Percentiles rank a stretch among this genome's conserved stretches.
Conservation (phyloP, 1,140 invertebrate species). For the Aphelinus certus region DNA sequence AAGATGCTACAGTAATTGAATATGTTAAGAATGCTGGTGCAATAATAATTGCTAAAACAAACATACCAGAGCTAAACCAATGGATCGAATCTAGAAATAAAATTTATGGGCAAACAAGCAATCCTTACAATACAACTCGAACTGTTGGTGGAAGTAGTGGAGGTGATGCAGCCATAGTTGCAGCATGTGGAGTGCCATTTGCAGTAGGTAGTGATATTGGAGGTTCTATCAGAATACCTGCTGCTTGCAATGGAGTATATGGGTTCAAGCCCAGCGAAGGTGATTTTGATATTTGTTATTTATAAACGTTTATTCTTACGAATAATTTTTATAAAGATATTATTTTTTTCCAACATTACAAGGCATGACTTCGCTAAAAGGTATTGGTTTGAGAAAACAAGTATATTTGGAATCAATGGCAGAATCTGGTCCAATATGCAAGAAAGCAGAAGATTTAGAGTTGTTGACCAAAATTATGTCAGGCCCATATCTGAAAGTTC, state of each 20-base stretch:
- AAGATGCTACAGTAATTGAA: slow-evolving; percentile 82
- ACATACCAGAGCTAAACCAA: slow-evolving; percentile 88
- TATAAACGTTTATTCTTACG: neutral
- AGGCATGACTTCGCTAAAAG: slow-evolving; percentile 63
- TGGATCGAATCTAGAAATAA: slow-evolving; percentile 93
- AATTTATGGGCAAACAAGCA: slow-evolving; percentile 89
- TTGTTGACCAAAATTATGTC: slow-evolving; percentile 67
- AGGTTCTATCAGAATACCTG: slow-evolving; percentile 93
- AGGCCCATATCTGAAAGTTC: slow-evolving; percentile 57
- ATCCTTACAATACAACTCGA: slow-evolving; percentile 88
- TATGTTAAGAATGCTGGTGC: slow-evolving; percentile 82
- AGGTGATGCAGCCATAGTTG: slow-evolving; percentile 78
- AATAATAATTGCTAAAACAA: slow-evolving; percentile 91
- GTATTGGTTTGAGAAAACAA: slow-evolving; percentile 70
- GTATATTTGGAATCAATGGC: slow-evolving; percentile 72
- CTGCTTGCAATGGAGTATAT: slow-evolving; percentile 94
- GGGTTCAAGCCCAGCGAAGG: slow-evolving; percentile 88
- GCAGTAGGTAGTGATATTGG: slow-evolving; percentile 93
- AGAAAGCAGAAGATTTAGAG: slow-evolving; percentile 78
- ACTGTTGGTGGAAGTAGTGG: slow-evolving; percentile 88
- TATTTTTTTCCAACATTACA: slow-evolving; percentile 39
- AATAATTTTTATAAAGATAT: slow-evolving; percentile 5
- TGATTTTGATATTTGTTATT: slow-evolving; percentile 43
- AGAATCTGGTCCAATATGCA: slow-evolving; percentile 81
- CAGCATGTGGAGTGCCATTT: slow-evolving; percentile 83